Evolutionary conservation across 2,888 invertebrate genomes (phyloP), one percentile per base, ranked within the genome.

Genomic region (Xylota sylvarum): DNA sequence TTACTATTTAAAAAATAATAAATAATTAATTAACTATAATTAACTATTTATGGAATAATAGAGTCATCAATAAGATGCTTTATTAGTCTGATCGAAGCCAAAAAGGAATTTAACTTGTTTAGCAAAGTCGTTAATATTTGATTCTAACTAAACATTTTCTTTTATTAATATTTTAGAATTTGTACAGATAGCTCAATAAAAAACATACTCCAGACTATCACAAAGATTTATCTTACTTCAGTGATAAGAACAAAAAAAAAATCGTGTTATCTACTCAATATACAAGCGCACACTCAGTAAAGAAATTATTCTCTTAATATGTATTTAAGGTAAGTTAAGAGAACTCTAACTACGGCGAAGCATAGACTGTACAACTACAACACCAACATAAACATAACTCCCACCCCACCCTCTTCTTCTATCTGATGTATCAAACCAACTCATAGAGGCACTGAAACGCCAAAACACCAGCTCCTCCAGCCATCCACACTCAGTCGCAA

Each of bases 401-500:
- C 67, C 4, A 67, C 19, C 46, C 32, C 30, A 35, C 6, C 32
- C 32, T 2, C 35, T 30, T 56, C 17, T 17, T 32, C 32, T 27
- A 52, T 52, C 52, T 2, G 30, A 52, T 52, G 12, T 52, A 52
- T 17, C n/a, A 32, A 23, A 56, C 30, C 6, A 35, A 35, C 1
- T 55, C 55, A 14, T 2, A 55, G 55, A 46, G 52, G 12, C 4
- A 17, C 67, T 46, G 50, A 37, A 12, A 40, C 43, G 7, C 67
- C 17, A 9, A 30, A 60, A 23, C 48, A 72, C 23, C 73, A 67
- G 43, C 60, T 52, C 69, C 55, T 40, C 3, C 43, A 43, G 19
- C 56, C 52, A 43, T 48, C 14, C 40, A 32, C 23, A 58, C 43
- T 86, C 86, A 86, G 86, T 86, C 64, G 73, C 72, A 82, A 55